These are phyloP conservation scores for Brachyhypopomus occidentalis DNA, from an alignment of 2,113 vertebrate species.

Conservation along the genomic window DNA sequence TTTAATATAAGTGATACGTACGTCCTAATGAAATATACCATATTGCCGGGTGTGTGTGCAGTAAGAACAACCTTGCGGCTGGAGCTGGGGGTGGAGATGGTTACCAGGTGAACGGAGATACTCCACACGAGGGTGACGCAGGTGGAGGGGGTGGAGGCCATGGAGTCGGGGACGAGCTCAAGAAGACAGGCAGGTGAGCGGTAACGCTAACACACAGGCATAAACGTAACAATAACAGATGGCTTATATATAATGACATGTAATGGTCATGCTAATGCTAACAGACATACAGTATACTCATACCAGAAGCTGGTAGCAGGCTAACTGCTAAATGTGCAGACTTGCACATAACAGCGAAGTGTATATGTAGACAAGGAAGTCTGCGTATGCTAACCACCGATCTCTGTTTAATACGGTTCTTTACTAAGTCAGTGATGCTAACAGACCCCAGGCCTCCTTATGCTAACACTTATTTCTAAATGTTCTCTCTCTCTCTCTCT, in stretches of 20 bases:
- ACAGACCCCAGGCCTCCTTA: no score
- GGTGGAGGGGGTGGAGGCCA: conserved; percentile 87
- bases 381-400: no score
- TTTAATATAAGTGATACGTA: no score
- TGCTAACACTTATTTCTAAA: not conserved
- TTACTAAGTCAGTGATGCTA: no score
- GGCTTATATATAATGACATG: no score
- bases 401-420: no score
- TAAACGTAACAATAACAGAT: not conserved
- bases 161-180: conserved; percentile 85
- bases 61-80: conserved; percentile 91
- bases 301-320: no score
- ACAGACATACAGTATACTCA: not conserved
- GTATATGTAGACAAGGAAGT: no score
- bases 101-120: conserved; percentile 91
- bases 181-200: conserved; percentile 83
- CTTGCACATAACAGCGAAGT: no score
- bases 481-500: not conserved
- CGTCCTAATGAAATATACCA: no score
- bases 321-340: no score
- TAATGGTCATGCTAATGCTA: not conserved
- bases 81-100: conserved; percentile 80
- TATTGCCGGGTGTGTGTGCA: conserved; percentile 54
- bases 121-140: conserved; percentile 78
- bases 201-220: not conserved